Percentiles rank a stretch among this genome's conserved stretches.
phyloP scores from a whole-genome alignment of 2,888 invertebrate species.

The Drosophila anomalipes region DNA sequence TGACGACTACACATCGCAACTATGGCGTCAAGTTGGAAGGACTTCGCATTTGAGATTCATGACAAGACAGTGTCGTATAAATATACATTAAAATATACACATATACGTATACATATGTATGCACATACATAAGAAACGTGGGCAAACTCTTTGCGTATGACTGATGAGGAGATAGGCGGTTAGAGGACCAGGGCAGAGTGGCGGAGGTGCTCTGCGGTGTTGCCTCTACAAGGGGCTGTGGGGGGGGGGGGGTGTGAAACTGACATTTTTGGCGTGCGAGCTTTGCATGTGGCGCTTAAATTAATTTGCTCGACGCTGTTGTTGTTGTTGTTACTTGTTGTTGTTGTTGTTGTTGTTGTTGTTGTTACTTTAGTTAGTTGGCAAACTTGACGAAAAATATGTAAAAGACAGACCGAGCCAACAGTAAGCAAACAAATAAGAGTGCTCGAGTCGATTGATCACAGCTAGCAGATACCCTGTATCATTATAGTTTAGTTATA shows the following conservation, averaged over 20 bases:
- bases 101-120: not conserved
- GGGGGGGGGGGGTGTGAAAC: constrained; percentile 46
- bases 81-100: not conserved
- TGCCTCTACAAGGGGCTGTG: not conserved
- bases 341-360: constrained; percentile 18
- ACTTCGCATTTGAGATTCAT: constrained; percentile 45
- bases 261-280: constrained; percentile 55
- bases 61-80: constrained; percentile 35
- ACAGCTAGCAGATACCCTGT: constrained; percentile 1
- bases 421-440: constrained; percentile 13
- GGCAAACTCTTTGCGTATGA: constrained; percentile 3
- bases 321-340: not conserved
- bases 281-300: constrained; percentile 74
- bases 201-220: not conserved
- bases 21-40: constrained; percentile 29
- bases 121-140: constrained; percentile 32
- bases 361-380: constrained; percentile 40
- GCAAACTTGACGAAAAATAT: constrained; percentile 57
- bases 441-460: not conserved
- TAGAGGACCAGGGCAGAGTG: not conserved
- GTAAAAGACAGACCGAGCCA: constrained; percentile 34
- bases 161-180: not conserved
- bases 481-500: not conserved
- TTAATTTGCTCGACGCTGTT: constrained; percentile 61
- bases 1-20: constrained; percentile 13